A percentile compares a stretch with the other conserved stretches of the same genome.
phyloP scores from a whole-genome alignment of 2,797 vertebrate genomes.

The Poeciliopsis gracilis region DNA sequence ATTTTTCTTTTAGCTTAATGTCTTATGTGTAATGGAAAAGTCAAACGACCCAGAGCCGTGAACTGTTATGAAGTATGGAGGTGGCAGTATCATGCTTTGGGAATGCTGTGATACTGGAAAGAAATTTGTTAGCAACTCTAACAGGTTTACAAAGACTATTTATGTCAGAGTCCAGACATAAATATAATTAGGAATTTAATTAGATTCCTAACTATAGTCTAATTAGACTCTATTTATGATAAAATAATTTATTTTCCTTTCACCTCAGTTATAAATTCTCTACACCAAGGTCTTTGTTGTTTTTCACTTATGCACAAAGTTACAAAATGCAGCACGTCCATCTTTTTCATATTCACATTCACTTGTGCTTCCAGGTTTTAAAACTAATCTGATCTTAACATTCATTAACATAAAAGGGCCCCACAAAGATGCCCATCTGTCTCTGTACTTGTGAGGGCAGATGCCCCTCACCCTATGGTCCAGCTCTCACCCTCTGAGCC shows the following conservation, averaged over 20 bases:
- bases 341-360: background rate
- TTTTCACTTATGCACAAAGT: background rate
- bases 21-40: background rate
- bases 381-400: conserved; percentile 52
- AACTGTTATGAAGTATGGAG: background rate
- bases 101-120: background rate
- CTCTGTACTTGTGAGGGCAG: conserved; percentile 73
- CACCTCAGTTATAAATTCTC: background rate
- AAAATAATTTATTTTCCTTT: background rate
- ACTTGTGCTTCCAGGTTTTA: conserved; percentile 13
- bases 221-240: too few relatives aligned
- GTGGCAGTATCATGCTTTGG: background rate
- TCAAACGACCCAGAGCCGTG: background rate
- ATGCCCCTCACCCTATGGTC: conserved; percentile 75
- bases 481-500: conserved; percentile 64
- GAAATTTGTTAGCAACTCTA: background rate
- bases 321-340: background rate
- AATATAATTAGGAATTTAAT: background rate
- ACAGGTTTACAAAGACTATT: background rate
- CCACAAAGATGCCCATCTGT: conserved; percentile 77
- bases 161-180: background rate
- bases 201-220: too few relatives aligned
- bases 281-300: background rate
- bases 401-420: conserved; percentile 67
- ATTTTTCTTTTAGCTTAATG: background rate